Evolutionary conservation across 2,888 invertebrate genomes (phyloP).

Genomic region (Camptogramma bilineatum): DNA sequence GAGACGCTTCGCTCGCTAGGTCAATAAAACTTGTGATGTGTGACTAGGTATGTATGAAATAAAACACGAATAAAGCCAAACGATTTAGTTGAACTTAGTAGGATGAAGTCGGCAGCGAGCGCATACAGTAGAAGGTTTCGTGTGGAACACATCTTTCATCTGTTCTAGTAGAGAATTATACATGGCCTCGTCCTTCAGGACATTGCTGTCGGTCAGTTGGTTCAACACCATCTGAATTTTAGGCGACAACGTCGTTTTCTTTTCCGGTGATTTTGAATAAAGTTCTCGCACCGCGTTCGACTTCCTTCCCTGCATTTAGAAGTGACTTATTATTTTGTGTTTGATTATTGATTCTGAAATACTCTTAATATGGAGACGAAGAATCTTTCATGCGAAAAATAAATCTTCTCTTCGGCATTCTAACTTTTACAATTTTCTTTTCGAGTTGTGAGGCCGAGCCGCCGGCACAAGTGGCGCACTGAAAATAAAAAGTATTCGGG

Average conservation of each 20-base stretch:
- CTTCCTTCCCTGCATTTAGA: constrained; percentile 49
- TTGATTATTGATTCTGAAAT: constrained; percentile 7
- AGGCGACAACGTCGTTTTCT: constrained; percentile 52
- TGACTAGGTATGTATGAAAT: constrained; percentile 4
- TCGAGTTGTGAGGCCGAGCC: constrained; percentile 37
- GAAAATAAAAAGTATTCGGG: constrained; percentile 53
- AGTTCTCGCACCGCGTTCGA: constrained; percentile 15
- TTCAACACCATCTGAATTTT: constrained; percentile 57
- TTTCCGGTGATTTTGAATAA: constrained; percentile 15
- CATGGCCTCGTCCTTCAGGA: constrained; percentile 52
- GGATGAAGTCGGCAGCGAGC: constrained; percentile 46
- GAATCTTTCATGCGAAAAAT: constrained; percentile 61
- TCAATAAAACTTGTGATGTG: neutral
- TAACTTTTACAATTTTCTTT: constrained; percentile 59
- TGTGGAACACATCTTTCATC: constrained; percentile 58
- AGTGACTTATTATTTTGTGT: constrained; percentile 39
- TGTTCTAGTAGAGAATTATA: constrained; percentile 53
- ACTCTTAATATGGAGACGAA: constrained; percentile 64
- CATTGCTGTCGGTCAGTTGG: constrained; percentile 54
- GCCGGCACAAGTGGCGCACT: constrained; percentile 64
- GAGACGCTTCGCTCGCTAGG: no score
- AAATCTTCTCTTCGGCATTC: constrained; percentile 64
- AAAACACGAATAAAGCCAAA: constrained; percentile 14
- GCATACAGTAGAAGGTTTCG: constrained; percentile 48
- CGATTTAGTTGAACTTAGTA: constrained; percentile 16